phyloP scores from a whole-genome alignment of 2,797 vertebrate genomes.

The Cossypha dichroa region DNA sequence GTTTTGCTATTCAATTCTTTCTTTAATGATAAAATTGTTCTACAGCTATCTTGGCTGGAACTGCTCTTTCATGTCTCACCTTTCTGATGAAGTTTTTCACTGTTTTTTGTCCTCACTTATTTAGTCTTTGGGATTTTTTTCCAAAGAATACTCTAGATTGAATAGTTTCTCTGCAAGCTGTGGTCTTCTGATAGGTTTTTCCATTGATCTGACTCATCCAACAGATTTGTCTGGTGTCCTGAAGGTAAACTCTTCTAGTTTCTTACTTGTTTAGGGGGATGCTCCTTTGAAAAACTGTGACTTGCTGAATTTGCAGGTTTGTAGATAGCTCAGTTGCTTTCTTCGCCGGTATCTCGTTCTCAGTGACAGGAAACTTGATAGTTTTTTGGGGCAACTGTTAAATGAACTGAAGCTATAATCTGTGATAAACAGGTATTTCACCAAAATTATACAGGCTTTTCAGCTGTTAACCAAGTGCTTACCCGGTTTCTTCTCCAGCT shows the following conservation, averaged over 20 bases:
- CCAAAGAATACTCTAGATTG: background rate
- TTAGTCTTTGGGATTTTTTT: background rate
- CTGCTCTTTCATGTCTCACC: background rate
- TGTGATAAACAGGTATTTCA: background rate
- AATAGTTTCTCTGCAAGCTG: background rate
- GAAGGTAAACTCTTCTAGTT: background rate
- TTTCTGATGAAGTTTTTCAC: background rate
- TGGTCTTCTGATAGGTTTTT: background rate
- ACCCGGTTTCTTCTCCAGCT: slow-evolving; percentile 31
- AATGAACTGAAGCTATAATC: background rate
- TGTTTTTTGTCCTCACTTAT: background rate
- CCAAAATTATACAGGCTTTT: background rate
- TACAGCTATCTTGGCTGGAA: background rate
- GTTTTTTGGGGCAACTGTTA: background rate
- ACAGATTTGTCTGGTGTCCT: background rate
- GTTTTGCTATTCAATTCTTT: background rate
- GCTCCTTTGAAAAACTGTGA: background rate
- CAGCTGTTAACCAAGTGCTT: slow-evolving; percentile 16
- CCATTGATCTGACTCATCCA: background rate
- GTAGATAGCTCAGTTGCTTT: background rate
- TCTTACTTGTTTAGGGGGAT: background rate
- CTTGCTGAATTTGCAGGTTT: background rate
- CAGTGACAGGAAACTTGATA: background rate
- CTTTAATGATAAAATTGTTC: background rate
- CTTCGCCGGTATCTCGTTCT: background rate